Base-by-base conservation (phyloP, 2,113 vertebrate genomes). In the Emydura subglobosa region DNA sequence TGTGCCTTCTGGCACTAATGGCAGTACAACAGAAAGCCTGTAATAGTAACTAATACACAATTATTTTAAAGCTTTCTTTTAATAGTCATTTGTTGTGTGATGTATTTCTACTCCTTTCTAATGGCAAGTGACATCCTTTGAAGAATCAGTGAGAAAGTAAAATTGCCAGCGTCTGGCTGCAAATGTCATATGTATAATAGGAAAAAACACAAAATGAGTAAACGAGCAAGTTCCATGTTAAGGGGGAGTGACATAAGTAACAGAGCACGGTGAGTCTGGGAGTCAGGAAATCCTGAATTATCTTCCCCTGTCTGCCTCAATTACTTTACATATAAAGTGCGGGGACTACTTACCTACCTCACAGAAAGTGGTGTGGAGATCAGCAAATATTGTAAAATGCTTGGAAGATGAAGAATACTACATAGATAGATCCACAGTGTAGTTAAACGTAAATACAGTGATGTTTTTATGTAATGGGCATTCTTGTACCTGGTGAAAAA, bases 1-100 rank as follows among this genome's bases (percentile, higher is more conserved):
- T 21, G 39, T 25, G 51, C 87, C 13, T 12, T 27, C 83, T 49
- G 34, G 53, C 1, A 0, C 0, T 0, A 1, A 12, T 3, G 61
- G 1, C 25, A 27, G 57, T 11, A 1, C 0, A 65, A 89, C 85
- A 92, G 79, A n/a, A 87, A 55, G 51, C 10, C 68, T 59, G 22
- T 6, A 16, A 2, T 6, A 4, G 54, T 29, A 59, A 17, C 0
- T 22, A 44, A 27, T 6, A 21, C 55, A 47, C 74, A 2, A 49
- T 1, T 88, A 44, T 8, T 93, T 1, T 76, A 76, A 76, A 31
- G 51, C 83, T 65, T 0, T 42, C 51, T 80, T 19, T 59, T 3
- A 55, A 0, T 29, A 57, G 81, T 12, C 5, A 29, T 57, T 85
- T 42, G 53, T 78, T 85, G 7, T 7, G 0, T 13, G 39, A 54